phyloP scores from a whole-genome alignment of 2,888 invertebrate species.

The Andrena dorsata region DNA sequence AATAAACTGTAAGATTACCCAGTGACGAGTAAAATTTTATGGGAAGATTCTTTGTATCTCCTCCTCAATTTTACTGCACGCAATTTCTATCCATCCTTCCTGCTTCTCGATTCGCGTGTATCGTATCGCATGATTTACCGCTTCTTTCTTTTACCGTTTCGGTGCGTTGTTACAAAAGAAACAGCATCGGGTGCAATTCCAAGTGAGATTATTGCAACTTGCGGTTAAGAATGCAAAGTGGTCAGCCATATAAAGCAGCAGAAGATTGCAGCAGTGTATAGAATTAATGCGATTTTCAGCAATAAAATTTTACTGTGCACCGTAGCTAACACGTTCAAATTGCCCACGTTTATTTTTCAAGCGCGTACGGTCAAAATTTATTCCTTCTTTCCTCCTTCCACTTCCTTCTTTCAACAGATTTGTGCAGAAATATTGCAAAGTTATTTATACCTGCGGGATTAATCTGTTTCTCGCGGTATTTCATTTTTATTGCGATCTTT shows the following conservation, averaged over 20 bases:
- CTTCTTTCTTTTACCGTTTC: constrained; percentile 4
- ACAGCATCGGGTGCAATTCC: constrained; percentile 13
- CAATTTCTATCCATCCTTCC: not conserved
- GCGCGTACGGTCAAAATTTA: no score
- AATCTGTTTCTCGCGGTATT: not conserved
- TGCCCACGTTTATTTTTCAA: no score
- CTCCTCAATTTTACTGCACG: not conserved
- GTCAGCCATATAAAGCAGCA: not conserved
- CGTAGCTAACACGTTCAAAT: no score
- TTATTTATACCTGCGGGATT: not conserved
- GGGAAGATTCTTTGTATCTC: not conserved
- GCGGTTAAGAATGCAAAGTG: constrained; percentile 14
- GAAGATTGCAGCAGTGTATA: not conserved
- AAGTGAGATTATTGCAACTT: constrained; percentile 7
- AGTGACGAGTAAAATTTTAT: not conserved
- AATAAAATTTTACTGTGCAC: not conserved
- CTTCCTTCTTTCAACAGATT: no score
- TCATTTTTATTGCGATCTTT: not conserved
- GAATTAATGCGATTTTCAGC: constrained; percentile 14
- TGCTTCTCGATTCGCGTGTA: not conserved
- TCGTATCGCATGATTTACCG: constrained; percentile 11
- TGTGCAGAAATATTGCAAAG: no score
- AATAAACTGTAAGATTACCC: not conserved
- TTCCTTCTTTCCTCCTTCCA: no score
- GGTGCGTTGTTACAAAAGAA: constrained; percentile 26